Evolutionary conservation across 2,797 vertebrate genomes (phyloP).

Genomic region (Enteromius mattozi): DNA sequence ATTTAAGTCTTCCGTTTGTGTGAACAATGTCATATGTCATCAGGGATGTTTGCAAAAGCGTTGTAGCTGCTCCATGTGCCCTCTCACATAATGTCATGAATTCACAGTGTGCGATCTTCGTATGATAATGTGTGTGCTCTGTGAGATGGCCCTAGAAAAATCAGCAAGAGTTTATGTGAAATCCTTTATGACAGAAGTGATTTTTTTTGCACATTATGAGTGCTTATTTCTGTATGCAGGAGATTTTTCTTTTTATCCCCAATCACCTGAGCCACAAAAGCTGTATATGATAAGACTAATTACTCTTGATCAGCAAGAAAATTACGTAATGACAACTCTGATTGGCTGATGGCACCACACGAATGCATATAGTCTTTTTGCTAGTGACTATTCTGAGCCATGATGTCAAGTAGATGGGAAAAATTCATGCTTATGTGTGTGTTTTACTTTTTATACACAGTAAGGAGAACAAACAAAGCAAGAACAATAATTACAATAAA

Average conservation of each 20-base stretch:
- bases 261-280: neutral
- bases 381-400: neutral
- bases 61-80: neutral
- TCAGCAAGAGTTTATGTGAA: slow-evolving; percentile 4
- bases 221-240: neutral
- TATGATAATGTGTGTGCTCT: neutral
- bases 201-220: neutral
- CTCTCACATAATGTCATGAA: slow-evolving; percentile 23
- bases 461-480: neutral
- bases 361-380: neutral
- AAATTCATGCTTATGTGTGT: too few relatives aligned
- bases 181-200: neutral
- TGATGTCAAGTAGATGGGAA: neutral
- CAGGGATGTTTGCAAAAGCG: slow-evolving; percentile 28
- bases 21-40: slow-evolving; percentile 36
- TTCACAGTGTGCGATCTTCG: neutral
- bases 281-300: neutral
- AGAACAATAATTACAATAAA: neutral
- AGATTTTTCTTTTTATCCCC: neutral
- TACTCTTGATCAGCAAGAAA: neutral
- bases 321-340: neutral
- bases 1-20: slow-evolving; percentile 34
- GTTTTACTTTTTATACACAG: neutral
- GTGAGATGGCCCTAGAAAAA: neutral
- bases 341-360: neutral